These are phyloP conservation scores for Himalopsyche kuldschensis DNA, from an alignment of 2,888 invertebrate species.

Conservation along the genomic window DNA sequence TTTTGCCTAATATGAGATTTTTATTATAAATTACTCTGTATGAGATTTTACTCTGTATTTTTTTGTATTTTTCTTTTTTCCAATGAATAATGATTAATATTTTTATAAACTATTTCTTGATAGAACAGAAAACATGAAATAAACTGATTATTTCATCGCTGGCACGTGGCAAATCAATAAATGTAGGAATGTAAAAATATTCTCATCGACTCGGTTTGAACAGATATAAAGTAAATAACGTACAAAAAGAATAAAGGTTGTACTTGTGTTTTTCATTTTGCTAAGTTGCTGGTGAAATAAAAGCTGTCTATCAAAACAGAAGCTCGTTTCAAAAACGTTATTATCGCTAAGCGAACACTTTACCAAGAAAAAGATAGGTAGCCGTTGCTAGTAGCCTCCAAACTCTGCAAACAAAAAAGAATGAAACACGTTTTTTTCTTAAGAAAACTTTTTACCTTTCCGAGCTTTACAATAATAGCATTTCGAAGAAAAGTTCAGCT, in stretches of 20 bases:
- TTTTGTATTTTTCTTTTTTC: no score
- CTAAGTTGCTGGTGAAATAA: not conserved
- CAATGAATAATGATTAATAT: no score
- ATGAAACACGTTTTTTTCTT: constrained; percentile 22
- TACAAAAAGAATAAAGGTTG: not conserved
- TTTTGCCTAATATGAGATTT: no score
- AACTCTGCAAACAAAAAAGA: constrained; percentile 18
- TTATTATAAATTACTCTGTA: no score
- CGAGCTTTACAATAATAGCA: constrained; percentile 20
- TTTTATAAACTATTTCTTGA: no score
- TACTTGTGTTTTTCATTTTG: not conserved
- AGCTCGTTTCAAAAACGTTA: constrained; percentile 19
- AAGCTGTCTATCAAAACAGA: constrained; percentile 13
- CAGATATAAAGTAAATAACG: not conserved
- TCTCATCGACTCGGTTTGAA: not conserved
- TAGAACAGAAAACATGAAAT: no score
- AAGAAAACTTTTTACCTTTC: constrained; percentile 25
- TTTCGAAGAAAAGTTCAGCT: constrained; percentile 26
- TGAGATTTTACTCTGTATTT: no score
- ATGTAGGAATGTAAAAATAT: not conserved
- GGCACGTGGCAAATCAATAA: no score
- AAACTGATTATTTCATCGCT: no score
- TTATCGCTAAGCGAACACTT: constrained; percentile 20
- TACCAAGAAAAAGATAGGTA: not conserved
- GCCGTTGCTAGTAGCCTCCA: not conserved